Percentiles rank a stretch among this genome's conserved stretches.
These are phyloP conservation scores for Labeo calbasu DNA, from an alignment of 2,797 vertebrate genomes.

Conservation along the genomic window DNA sequence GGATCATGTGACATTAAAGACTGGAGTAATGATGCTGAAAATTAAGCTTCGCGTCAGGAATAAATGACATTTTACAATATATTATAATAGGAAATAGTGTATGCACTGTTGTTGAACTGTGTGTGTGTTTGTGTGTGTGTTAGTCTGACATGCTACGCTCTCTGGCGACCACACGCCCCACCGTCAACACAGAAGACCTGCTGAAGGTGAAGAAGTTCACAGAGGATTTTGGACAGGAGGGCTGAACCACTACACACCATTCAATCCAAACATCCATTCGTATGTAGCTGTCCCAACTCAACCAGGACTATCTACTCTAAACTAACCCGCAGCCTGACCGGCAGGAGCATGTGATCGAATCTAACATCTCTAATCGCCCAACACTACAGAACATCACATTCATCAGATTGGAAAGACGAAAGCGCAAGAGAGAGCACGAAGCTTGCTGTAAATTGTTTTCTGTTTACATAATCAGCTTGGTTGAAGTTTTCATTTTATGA, in stretches of 20 bases:
- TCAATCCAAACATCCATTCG: neutral
- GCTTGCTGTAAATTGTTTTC: slow-evolving; percentile 4
- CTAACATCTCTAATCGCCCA: neutral
- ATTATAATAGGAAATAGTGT: too few species aligned
- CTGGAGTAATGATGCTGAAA: too few species aligned
- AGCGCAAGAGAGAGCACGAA: neutral
- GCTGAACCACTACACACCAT: slow-evolving; percentile 70
- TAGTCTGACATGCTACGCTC: slow-evolving; percentile 97
- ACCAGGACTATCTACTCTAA: neutral
- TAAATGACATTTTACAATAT: too few species aligned
- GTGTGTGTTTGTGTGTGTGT: slow-evolving; percentile 19
- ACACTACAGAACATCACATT: slow-evolving; percentile 7
- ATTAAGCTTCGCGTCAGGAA: too few species aligned
- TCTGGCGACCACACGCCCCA: slow-evolving; percentile 92
- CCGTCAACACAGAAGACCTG: slow-evolving; percentile 92
- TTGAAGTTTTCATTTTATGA: neutral
- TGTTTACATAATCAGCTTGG: slow-evolving; percentile 1
- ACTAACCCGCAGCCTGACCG: neutral
- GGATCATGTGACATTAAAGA: too few species aligned
- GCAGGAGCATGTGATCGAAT: neutral
- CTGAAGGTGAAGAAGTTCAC: slow-evolving; percentile 97
- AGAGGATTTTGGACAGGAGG: slow-evolving; percentile 97
- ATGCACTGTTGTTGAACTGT: neutral
- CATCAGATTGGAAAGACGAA: neutral
- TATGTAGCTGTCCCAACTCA: neutral